Evolutionary conservation across 2,113 vertebrate genomes (phyloP).

Genomic region (Lonchura striata): DNA sequence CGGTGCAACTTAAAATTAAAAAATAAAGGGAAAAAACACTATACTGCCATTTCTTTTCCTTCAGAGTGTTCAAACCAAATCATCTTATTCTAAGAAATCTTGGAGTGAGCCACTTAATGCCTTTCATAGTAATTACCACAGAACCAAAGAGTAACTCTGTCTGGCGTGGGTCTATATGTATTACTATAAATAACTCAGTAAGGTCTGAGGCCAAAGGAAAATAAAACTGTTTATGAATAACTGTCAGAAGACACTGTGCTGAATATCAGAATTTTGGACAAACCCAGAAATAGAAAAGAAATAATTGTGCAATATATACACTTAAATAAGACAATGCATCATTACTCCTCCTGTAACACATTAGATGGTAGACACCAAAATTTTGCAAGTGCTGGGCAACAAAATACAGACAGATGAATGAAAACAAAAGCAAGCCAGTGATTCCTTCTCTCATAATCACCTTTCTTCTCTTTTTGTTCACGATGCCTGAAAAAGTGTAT

Average conservation of each 20-base stretch:
- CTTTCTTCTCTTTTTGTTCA: conserved; percentile 83
- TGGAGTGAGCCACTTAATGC: background rate
- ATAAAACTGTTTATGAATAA: background rate
- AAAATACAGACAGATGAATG: background rate
- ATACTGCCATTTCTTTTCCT: background rate
- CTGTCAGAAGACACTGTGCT: background rate
- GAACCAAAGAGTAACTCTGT: background rate
- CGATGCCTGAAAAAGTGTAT: conserved; percentile 88
- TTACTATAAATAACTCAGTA: background rate
- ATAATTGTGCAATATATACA: background rate
- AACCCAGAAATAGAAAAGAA: background rate
- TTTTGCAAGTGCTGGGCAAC: background rate
- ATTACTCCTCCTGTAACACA: background rate
- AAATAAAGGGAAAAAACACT: background rate
- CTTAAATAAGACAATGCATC: background rate
- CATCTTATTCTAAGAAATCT: background rate
- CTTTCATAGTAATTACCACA: background rate
- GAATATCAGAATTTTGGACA: background rate
- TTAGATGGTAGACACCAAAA: background rate
- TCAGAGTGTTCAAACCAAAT: background rate
- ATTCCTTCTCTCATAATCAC: conserved; percentile 48
- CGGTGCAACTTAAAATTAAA: background rate
- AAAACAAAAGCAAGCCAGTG: background rate
- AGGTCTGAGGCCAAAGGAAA: background rate
- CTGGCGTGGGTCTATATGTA: background rate